Conservation (phyloP, 1,140 invertebrate genomes). For the Sogatella furcifera region DNA sequence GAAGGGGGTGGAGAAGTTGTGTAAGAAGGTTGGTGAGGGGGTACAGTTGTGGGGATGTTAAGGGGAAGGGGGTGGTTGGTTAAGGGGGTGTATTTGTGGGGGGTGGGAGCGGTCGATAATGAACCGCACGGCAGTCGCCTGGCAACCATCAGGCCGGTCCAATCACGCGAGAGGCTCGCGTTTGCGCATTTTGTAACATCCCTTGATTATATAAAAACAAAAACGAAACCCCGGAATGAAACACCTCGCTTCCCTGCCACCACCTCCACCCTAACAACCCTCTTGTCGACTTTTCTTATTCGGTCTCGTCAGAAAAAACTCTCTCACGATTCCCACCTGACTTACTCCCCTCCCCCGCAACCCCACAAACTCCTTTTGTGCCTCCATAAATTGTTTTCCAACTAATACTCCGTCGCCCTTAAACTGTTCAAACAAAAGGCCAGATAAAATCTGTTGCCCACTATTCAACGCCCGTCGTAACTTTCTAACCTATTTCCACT, state of each 20-base stretch:
- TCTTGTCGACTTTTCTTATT: not conserved
- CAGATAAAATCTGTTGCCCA: too few species aligned
- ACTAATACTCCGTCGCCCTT: too few species aligned
- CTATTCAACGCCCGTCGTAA: too few species aligned
- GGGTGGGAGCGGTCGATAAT: conserved; percentile 12
- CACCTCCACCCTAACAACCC: not conserved
- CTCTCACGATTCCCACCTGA: not conserved
- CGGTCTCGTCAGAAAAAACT: not conserved
- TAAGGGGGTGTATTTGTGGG: not conserved
- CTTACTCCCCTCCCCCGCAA: not conserved
- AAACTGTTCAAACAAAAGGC: too few species aligned
- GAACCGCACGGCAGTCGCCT: conserved; percentile 4
- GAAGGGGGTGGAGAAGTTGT: too few species aligned
- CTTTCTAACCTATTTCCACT: too few species aligned
- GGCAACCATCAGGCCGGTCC: conserved; percentile 8
- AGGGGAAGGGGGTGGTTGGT: too few species aligned
- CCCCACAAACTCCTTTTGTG: too few species aligned
- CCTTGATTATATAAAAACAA: conserved; percentile 2
- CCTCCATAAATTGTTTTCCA: too few species aligned
- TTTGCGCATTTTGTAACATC: conserved; percentile 9
- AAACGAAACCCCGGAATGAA: conserved; percentile 3
- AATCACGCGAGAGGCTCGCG: conserved; percentile 6
- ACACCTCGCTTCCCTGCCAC: not conserved
- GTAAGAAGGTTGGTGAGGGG: too few species aligned
- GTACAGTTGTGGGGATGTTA: too few species aligned